Percentiles rank a stretch among this genome's conserved stretches.
These are phyloP conservation scores for Tribolium castaneum DNA, from an alignment of 1,140 invertebrate genomes.

Conservation along the genomic window DNA sequence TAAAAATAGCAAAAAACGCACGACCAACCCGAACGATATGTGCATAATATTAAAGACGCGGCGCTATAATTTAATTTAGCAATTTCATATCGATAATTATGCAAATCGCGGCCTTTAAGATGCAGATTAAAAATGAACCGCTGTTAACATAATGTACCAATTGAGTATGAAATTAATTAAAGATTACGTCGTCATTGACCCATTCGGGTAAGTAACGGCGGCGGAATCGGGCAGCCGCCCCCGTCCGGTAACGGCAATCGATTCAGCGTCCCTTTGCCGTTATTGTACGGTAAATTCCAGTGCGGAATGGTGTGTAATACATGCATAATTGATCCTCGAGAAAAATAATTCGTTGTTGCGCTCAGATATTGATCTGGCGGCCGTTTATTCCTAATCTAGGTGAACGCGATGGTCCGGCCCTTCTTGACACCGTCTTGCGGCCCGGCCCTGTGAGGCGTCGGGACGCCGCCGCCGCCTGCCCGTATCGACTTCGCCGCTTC, in stretches of 20 bases:
- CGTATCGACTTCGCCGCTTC: slow-evolving; percentile 57
- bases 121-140: too few species aligned
- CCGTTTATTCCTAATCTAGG: slow-evolving; percentile 61
- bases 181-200: neutral
- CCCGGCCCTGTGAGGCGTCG: slow-evolving; percentile 23
- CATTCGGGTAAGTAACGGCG: neutral
- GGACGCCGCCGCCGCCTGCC: slow-evolving; percentile 41
- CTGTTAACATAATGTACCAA: too few species aligned
- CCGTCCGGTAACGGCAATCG: slow-evolving; percentile 50
- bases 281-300: slow-evolving; percentile 35
- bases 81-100: too few species aligned
- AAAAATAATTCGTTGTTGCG: slow-evolving; percentile 23
- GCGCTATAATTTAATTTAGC: too few species aligned
- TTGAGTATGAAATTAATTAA: neutral
- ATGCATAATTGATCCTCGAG: slow-evolving; percentile 8
- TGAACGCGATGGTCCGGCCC: neutral
- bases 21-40: neutral
- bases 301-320: slow-evolving; percentile 37
- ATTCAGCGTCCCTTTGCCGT: slow-evolving; percentile 29
- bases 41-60: too few species aligned
- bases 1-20: neutral
- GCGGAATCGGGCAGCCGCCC: neutral
- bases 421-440: neutral
- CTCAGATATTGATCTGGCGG: slow-evolving; percentile 58
- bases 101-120: too few species aligned